Evolutionary conservation across 2,113 vertebrate genomes (phyloP).

Genomic region (Prolemur simus): DNA sequence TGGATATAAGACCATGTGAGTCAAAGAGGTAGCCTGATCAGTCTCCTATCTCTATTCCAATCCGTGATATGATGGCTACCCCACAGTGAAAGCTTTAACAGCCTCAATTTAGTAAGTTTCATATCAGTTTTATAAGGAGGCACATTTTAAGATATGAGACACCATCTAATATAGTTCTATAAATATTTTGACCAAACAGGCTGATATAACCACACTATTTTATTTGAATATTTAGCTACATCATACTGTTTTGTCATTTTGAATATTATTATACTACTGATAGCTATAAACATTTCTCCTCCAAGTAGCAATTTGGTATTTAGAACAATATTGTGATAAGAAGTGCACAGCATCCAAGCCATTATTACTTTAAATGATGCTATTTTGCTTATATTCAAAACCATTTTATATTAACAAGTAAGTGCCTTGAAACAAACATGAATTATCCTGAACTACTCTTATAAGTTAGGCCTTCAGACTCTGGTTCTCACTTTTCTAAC

Average conservation of each 20-base stretch:
- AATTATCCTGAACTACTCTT: not conserved
- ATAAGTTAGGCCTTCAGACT: not conserved
- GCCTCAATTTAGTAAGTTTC: not conserved
- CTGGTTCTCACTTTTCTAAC: not conserved
- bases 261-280: not conserved
- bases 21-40: not conserved
- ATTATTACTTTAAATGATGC: not conserved
- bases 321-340: not conserved
- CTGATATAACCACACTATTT: not conserved
- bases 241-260: not conserved
- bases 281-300: not conserved
- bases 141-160: not conserved
- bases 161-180: not conserved
- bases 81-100: not conserved
- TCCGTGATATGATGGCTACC: too few relatives aligned
- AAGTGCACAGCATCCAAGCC: not conserved
- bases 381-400: not conserved
- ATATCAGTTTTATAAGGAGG: not conserved
- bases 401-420: not conserved
- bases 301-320: not conserved
- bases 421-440: not conserved
- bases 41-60: not conserved
- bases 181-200: not conserved
- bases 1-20: too few relatives aligned
- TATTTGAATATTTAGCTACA: not conserved